Evolutionary conservation across 2,113 vertebrate genomes (phyloP).

Genomic region (Python bivittatus): DNA sequence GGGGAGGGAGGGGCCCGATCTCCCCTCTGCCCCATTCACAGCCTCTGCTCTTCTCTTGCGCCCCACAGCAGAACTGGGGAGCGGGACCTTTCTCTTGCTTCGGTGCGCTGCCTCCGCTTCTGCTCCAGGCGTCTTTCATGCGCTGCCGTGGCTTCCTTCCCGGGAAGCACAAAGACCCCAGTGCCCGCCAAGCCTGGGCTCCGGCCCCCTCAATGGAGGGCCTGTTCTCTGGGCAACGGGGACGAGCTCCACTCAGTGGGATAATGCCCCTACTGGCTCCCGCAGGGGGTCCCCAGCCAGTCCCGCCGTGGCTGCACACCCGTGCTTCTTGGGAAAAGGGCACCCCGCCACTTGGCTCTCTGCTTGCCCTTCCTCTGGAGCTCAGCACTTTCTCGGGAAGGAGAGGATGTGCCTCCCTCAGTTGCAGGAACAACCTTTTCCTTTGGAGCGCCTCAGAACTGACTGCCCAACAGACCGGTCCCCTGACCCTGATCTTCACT

Average conservation of each 20-base stretch:
- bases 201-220: neutral
- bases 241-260: neutral
- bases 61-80: neutral
- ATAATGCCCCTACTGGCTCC: neutral
- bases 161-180: neutral
- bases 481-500: too few relatives aligned
- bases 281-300: neutral
- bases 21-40: neutral
- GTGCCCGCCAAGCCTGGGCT: neutral
- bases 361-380: neutral
- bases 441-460: neutral
- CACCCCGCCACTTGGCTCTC: neutral
- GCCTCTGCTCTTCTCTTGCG: neutral
- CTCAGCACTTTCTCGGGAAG: neutral
- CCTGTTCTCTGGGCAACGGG: neutral
- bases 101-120: fast-evolving
- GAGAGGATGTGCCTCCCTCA: neutral
- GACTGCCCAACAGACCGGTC: too few relatives aligned
- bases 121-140: neutral
- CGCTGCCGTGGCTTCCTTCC: neutral
- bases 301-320: neutral
- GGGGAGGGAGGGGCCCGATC: neutral
- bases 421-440: neutral
- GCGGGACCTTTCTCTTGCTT: too few relatives aligned
- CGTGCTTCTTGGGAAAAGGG: neutral